Evolutionary conservation across 2,113 vertebrate genomes (phyloP).

Genomic region (Eurypyga helias): DNA sequence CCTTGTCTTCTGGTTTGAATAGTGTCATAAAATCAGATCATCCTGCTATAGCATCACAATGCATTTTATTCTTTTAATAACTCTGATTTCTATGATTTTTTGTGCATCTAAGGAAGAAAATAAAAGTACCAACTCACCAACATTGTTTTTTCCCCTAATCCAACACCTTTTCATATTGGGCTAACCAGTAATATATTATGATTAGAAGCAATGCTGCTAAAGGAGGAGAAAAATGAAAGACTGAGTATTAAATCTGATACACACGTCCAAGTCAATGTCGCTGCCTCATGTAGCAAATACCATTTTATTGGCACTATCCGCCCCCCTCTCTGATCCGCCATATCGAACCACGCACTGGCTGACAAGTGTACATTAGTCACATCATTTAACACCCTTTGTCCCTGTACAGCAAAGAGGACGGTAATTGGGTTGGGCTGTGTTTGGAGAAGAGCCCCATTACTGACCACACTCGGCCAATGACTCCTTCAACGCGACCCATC

Average conservation of each 20-base stretch:
- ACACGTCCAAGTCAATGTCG: not conserved
- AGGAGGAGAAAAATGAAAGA: not conserved
- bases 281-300: not conserved
- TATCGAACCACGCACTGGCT: not conserved
- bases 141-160: not conserved
- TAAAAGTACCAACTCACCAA: not conserved
- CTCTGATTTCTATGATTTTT: not conserved
- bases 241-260: not conserved
- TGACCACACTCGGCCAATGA: not conserved
- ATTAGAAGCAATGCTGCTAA: not conserved
- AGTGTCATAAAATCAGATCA: not conserved
- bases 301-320: not conserved
- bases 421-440: not conserved
- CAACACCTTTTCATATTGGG: not conserved
- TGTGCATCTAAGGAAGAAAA: not conserved
- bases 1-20: not conserved
- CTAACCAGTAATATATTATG: not conserved
- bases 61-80: not conserved
- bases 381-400: not conserved
- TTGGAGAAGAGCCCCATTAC: not conserved
- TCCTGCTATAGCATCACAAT: not conserved
- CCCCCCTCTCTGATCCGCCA: not conserved
- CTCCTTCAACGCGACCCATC: not conserved
- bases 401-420: not conserved
- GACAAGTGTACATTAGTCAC: not conserved